A percentile compares a stretch with the other conserved stretches of the same genome.
Evolutionary conservation across 2,113 vertebrate species (phyloP).

Genomic region (Macquaria ambigua): DNA sequence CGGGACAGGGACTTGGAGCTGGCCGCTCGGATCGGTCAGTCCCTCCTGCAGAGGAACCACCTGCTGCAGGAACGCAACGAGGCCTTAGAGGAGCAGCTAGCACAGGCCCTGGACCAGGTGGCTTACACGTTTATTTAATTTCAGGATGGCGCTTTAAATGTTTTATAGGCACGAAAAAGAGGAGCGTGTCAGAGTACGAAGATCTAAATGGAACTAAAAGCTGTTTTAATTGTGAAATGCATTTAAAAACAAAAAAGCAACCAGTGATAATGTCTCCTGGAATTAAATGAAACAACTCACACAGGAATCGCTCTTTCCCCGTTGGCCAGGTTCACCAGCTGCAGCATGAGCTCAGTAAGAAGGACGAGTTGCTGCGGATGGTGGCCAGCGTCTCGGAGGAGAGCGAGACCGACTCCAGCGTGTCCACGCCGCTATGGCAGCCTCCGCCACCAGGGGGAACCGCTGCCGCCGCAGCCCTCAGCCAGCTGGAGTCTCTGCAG

Average conservation of each 20-base stretch:
- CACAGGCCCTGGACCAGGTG: conserved; percentile 94
- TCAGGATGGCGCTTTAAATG: no score
- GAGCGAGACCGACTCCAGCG: conserved; percentile 93
- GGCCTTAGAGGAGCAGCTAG: conserved; percentile 92
- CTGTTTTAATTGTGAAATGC: background rate
- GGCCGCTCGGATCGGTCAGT: conserved; percentile 97
- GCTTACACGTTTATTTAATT: no score
- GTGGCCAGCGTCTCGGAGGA: conserved; percentile 96
- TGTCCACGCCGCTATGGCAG: conserved; percentile 89
- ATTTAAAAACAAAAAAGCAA: background rate
- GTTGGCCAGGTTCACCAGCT: conserved; percentile 92
- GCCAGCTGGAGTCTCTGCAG: conserved; percentile 92
- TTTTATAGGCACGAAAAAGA: no score
- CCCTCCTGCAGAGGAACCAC: conserved; percentile 94
- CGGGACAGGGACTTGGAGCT: conserved; percentile 96
- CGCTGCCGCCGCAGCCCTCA: conserved; percentile 80
- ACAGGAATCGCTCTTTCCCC: no score
- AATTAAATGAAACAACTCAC: background rate
- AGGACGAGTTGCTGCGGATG: conserved; percentile 94
- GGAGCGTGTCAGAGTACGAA: no score
- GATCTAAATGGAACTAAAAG: background rate
- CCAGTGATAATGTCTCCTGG: no score
- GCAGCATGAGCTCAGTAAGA: conserved; percentile 95
- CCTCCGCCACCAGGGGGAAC: conserved; percentile 69
- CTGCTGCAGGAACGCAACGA: conserved; percentile 94